Evolutionary conservation across 2,888 invertebrate species (phyloP), one percentile per base, ranked within the genome.

Genomic region (Anticlea derivata): DNA sequence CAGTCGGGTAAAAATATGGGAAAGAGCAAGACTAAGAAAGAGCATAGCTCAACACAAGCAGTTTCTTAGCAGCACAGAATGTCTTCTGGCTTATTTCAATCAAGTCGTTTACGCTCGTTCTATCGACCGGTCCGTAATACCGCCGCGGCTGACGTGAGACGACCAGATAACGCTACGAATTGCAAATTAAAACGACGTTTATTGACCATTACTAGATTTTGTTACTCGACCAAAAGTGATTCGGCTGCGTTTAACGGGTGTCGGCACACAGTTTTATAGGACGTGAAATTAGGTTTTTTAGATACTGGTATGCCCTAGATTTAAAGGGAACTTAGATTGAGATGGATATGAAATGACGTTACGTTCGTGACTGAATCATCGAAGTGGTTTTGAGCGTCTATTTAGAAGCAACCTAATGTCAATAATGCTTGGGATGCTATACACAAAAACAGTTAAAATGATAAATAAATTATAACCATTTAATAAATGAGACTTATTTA

Each of bases 131-230:
- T 34, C 48, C 52, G 62, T 58, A 64, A 63, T 61, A 58, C 60
- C 64, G 52, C 60, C 49, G 55, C 62, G 60, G 56, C 60, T 71
- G 66, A 73, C 73, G 75, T 69, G 73, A 70, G 68, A 61, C 47
- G 48, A 49, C 50, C 64, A 75, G 77, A 78, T 78, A 79, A 69
- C 68, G 61, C 63, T 60, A 59, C 67, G 69, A 76, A 80, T 75
- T 71, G 77, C 77, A 74, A 80, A 81, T 82, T 80, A 80, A 81
- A 80, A 73, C 68, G 73, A 73, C 75, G 67, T 81, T 83, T 83
- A 82, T 79, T 75, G 76, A 74, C 77, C 76, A 68, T 78, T 76
- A 75, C 62, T 61, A 61, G 57, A 68, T 76, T 79, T 75, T 73
- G 75, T 72, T 74, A 65, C 69, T 66, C 58, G 56, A 61, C 63